Evolutionary conservation across 2,888 invertebrate genomes (phyloP).

Genomic region (Dynastes maya): DNA sequence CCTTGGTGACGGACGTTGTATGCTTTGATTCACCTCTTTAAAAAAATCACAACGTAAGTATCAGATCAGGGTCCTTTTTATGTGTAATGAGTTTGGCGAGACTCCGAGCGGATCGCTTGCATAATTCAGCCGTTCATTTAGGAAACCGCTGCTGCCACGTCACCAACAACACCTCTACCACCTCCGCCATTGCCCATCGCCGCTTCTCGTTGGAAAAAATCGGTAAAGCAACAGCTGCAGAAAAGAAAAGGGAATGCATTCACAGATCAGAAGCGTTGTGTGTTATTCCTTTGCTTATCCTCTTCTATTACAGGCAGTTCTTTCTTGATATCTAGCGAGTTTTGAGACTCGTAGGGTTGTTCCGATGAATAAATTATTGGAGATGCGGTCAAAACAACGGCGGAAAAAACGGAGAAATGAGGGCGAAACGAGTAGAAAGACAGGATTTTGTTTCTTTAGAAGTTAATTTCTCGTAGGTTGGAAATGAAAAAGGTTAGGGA

Average conservation of each 20-base stretch:
- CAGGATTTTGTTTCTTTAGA: constrained; percentile 30
- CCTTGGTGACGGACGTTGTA: constrained; percentile 53
- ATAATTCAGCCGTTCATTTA: constrained; percentile 50
- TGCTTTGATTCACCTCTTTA: constrained; percentile 62
- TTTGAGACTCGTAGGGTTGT: not conserved
- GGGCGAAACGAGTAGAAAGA: constrained; percentile 2
- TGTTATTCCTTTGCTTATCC: not conserved
- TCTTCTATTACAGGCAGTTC: no score
- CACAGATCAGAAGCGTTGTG: not conserved
- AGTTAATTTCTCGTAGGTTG: constrained; percentile 27
- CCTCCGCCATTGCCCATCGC: not conserved
- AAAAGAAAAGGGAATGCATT: constrained; percentile 19
- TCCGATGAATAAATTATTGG: constrained; percentile 36
- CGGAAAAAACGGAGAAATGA: constrained; percentile 15
- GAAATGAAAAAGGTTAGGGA: constrained; percentile 9
- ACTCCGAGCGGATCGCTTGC: constrained; percentile 37
- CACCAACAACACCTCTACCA: not conserved
- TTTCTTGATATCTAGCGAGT: not conserved
- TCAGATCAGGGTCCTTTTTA: constrained; percentile 50
- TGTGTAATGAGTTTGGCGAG: constrained; percentile 47
- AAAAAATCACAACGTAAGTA: constrained; percentile 65
- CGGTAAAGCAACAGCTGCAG: not conserved
- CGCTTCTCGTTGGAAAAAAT: not conserved
- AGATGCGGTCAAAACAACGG: constrained; percentile 28
- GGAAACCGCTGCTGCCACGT: constrained; percentile 14